Evolutionary conservation across 2,888 invertebrate species (phyloP).

Genomic region (Pasiphila rectangulata): DNA sequence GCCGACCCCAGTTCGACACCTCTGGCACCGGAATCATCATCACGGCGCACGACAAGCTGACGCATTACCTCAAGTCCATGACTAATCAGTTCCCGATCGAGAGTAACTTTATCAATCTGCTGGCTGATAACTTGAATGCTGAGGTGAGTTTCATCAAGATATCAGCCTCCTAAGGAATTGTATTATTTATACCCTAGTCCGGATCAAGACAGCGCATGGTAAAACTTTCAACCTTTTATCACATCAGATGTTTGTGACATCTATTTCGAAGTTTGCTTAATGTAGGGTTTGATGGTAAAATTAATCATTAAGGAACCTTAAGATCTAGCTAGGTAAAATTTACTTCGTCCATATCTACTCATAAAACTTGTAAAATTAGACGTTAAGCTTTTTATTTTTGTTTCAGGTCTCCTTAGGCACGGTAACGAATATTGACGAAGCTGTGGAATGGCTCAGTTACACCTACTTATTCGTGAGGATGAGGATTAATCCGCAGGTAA

Average conservation of each 20-base stretch:
- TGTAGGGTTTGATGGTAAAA: too few relatives aligned
- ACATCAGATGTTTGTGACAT: too few relatives aligned
- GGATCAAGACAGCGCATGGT: too few relatives aligned
- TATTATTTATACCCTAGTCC: too few relatives aligned
- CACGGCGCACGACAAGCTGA: slow-evolving; percentile 93
- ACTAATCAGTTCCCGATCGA: slow-evolving; percentile 99
- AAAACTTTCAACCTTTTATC: too few relatives aligned
- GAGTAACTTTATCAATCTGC: slow-evolving; percentile 94
- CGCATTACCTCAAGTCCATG: slow-evolving; percentile 95
- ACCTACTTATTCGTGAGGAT: slow-evolving; percentile 97
- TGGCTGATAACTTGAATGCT: slow-evolving; percentile 98
- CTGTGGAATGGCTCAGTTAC: slow-evolving; percentile 98
- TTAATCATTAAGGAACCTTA: too few relatives aligned
- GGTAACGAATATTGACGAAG: slow-evolving; percentile 96
- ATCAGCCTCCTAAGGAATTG: too few relatives aligned
- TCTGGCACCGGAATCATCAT: slow-evolving; percentile 98
- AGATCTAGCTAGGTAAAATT: too few relatives aligned
- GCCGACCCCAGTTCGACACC: slow-evolving; percentile 97
- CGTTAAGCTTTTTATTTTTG: too few relatives aligned
- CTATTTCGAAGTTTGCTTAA: too few relatives aligned
- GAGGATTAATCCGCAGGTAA: slow-evolving; percentile 92
- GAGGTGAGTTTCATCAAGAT: slow-evolving; percentile 89
- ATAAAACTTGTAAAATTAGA: too few relatives aligned
- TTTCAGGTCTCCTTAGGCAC: slow-evolving; percentile 94
- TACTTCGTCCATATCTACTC: too few relatives aligned